A percentile compares a stretch with the other conserved stretches of the same genome.
Conservation (phyloP, 2,797 vertebrate genomes). For the Peromyscus nudipes region DNA sequence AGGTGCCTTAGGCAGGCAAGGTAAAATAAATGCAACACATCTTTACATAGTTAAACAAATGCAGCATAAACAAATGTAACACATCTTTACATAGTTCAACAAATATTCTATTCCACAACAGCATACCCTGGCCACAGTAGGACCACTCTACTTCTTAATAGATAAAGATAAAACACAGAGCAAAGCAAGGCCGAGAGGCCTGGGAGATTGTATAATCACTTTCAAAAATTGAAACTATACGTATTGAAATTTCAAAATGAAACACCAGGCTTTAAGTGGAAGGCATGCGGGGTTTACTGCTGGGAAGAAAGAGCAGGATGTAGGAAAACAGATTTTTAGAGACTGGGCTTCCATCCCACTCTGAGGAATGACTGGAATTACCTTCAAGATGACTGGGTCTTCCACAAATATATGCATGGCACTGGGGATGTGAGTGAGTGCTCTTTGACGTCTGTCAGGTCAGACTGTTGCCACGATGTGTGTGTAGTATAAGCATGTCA, state of each 20-base stretch:
- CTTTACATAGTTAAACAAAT: too few species aligned
- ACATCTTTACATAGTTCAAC: too few species aligned
- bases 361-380: background rate
- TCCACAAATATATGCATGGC: background rate
- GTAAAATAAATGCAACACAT: too few species aligned
- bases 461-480: background rate
- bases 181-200: background rate
- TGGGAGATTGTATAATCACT: background rate
- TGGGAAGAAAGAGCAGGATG: background rate
- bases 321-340: background rate
- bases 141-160: background rate
- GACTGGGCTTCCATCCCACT: background rate
- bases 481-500: background rate
- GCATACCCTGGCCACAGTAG: too few species aligned
- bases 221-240: background rate
- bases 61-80: too few species aligned
- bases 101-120: too few species aligned
- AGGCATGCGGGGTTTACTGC: background rate
- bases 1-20: too few species aligned
- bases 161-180: background rate
- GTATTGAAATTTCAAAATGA: background rate
- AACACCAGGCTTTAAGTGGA: background rate
- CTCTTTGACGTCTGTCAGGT: too few species aligned
- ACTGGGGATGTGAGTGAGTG: background rate
- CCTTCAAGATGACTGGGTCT: background rate